Base-by-base conservation (phyloP, 2,888 invertebrate genomes). In the Noctua janthe region DNA sequence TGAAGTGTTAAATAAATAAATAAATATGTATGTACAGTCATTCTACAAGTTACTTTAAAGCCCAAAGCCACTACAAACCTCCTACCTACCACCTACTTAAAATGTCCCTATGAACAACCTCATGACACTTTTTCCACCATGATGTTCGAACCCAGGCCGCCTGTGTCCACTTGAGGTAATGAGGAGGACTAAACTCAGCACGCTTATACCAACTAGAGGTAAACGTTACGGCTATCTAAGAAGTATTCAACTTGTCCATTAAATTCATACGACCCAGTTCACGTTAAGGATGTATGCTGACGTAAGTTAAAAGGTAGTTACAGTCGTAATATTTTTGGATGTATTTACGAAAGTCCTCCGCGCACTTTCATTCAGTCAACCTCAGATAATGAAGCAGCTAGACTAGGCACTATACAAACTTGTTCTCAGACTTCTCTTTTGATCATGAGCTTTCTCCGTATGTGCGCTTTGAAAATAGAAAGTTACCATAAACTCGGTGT, bases 271-370 rank as follows among this genome's bases (percentile, higher is more conserved):
- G 62, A 29, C 67, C 67, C 43, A 23, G 7, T 67, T 67, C 23
- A 43, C 39, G 39, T 7, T 6, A 43, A 23, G 35, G 13, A 43
- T 43, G 67, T 10, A 29, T 4, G n/a, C 13, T 35, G 64, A 35
- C 35, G 35, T 35, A 47, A 47, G 59, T 47, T 47, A 54, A 43
- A 73, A 49, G 13, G 3, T 35, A 35, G 35, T 35, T 35, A 35
- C 35, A 35, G 17, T 76, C 11, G 23, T 59, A 49, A 79, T 79
- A 56, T 78, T 80, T 59, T 29, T n/a, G 23, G 15, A 8, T 51
- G 17, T 20, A 70, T 43, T 51, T 7, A 39, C 13, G 49, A 51
- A 49, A 20, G 20, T 17, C 4, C 6, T n/a, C 7, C 0, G 13
- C 17, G 13, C 11, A 10, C 3, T 6, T 78, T 43, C 49, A 71